phyloP scores from a whole-genome alignment of 64 coral and sea anemone genomes.

The Porites australiensis region DNA sequence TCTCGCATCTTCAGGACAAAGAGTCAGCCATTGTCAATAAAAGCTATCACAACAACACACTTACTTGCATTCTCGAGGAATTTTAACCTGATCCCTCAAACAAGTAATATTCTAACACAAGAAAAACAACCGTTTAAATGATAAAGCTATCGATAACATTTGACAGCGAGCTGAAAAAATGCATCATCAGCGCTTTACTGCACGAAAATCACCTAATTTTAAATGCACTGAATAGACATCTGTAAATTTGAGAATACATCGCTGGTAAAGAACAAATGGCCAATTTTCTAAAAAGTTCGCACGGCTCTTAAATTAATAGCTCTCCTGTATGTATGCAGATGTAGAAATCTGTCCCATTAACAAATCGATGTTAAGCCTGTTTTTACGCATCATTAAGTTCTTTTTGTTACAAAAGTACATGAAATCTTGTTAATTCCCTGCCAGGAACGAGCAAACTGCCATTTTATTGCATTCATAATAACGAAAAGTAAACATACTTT shows the following conservation, averaged over 20 bases:
- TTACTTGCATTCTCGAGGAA: neutral
- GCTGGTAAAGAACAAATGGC: neutral
- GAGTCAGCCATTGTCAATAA: neutral
- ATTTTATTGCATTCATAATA: slow-evolving; percentile 3
- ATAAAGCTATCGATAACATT: slow-evolving; percentile 21
- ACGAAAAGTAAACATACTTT: slow-evolving; percentile 50
- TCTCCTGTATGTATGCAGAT: neutral
- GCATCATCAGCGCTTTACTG: slow-evolving; percentile 18
- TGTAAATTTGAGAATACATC: neutral
- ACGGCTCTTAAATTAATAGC: neutral
- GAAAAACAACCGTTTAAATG: slow-evolving; percentile 49
- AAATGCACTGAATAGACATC: neutral
- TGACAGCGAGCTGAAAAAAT: slow-evolving; percentile 6
- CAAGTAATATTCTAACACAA: slow-evolving; percentile 6
- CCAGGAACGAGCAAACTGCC: neutral
- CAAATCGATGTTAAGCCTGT: neutral
- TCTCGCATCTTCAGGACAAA: slow-evolving; percentile 25
- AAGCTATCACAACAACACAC: slow-evolving; percentile 28
- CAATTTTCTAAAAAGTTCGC: neutral
- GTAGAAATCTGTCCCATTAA: neutral
- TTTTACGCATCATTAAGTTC: neutral
- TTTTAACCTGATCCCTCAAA: slow-evolving; percentile 39
- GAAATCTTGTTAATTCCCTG: neutral
- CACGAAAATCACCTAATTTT: neutral
- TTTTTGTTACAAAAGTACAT: too few relatives aligned